Base-by-base conservation (phyloP, 2,113 vertebrate species). In the Rhinolophus ferrumequinum region DNA sequence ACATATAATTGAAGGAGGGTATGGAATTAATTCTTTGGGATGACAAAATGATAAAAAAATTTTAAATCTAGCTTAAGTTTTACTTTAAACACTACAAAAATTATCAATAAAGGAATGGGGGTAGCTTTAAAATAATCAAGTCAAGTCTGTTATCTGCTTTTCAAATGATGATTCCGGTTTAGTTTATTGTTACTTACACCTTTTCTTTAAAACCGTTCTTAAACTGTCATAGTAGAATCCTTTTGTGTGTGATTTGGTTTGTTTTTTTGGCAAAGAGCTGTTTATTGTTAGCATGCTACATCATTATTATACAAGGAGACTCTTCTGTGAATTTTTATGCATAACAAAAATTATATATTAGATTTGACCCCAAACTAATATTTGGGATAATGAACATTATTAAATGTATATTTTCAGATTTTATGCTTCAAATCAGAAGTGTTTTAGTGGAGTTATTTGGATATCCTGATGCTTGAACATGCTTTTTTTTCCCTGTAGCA, bases 371-470 rank as follows among this genome's bases (percentile, higher is more conserved):
- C 26, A 86, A 58, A 89, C n/a, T 93, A 67, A 38, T 72, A 33
- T 14, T 82, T 41, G 38, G 15, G 82, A 22, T 84, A 90, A 67
- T 75, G 38, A 66, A 50, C 15, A 90, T 58, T 86, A 60, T 69
- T 70, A 79, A 70, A n/a, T 70, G 18, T 38, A 88, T 58, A 41
- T 24, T 85, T 89, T 90, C 58, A 41, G 16, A 73, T 86, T 79
- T 90, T 30, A 83, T 50, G 76, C 41, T 89, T 84, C 44, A 52
- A 0, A 90, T 88, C 54, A 41, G 47, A 91, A 90, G 19, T 16
- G 9, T 94, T 76, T 93, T n/a, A 14, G 64, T 44, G 85, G 95
- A 56, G 35, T 81, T 67, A 81, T 82, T 92, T 92, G 80, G 52
- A 56, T 91, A 50, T 69, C 21, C 8, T 67, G n/a, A 50, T 87